These are phyloP conservation scores for Vireo altiloquus DNA, from an alignment of 2,113 vertebrate species.

Conservation along the genomic window DNA sequence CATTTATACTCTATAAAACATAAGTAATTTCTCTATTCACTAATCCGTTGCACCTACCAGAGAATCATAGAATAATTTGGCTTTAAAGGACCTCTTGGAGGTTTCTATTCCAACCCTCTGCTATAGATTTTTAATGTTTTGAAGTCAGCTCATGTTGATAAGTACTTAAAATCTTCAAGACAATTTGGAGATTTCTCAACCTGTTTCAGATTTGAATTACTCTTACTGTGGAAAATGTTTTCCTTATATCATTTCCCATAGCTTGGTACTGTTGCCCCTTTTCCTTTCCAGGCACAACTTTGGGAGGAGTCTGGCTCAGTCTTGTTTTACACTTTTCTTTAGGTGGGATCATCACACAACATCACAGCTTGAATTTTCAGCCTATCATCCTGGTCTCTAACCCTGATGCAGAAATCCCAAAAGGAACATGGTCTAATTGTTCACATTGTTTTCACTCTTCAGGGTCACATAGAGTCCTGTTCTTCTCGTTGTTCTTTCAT, in stretches of 20 bases:
- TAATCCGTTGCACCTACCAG: neutral
- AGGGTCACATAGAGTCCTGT: neutral
- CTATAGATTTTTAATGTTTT: neutral
- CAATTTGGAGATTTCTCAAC: neutral
- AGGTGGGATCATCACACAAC: neutral
- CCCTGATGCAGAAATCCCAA: rapidly evolving
- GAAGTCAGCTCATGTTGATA: neutral
- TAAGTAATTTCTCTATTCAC: neutral
- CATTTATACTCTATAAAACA: neutral
- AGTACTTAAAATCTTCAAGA: neutral
- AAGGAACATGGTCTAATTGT: neutral
- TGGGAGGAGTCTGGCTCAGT: neutral
- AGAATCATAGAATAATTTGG: neutral
- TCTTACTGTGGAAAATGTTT: neutral
- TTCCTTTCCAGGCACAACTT: neutral
- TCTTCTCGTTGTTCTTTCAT: neutral
- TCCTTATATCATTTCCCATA: neutral
- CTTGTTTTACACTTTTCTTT: neutral
- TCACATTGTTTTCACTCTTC: neutral
- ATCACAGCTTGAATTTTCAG: neutral
- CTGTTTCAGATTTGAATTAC: neutral
- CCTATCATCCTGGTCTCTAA: neutral
- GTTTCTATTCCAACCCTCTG: neutral
- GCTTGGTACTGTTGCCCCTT: neutral
- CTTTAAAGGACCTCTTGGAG: neutral